These are phyloP conservation scores for Aphelenchoides avenae DNA, from an alignment of 1,140 invertebrate genomes.

Conservation along the genomic window DNA sequence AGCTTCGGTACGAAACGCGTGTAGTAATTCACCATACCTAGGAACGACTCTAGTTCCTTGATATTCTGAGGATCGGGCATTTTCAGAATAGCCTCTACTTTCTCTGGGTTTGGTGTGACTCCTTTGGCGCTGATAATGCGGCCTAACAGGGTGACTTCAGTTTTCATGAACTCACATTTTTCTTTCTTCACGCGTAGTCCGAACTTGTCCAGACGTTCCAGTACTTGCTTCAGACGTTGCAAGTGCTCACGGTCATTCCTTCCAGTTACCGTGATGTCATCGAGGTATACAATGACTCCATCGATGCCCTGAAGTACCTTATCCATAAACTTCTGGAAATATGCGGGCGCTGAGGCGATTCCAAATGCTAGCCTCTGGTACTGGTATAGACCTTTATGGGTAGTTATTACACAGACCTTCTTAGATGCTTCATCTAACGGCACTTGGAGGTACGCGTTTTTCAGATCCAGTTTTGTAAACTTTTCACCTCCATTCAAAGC, in stretches of 20 bases:
- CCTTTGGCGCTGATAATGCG: conserved; percentile 11
- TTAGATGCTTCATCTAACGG: too few relatives aligned
- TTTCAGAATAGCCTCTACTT: conserved; percentile 7
- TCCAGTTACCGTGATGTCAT: conserved; percentile 59
- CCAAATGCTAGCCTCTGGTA: conserved; percentile 13
- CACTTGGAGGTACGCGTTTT: too few relatives aligned
- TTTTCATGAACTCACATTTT: conserved; percentile 47
- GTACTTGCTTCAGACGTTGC: conserved; percentile 51
- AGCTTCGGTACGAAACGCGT: conserved; percentile 17
- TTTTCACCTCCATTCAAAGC: too few relatives aligned
- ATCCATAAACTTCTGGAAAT: conserved; percentile 55
- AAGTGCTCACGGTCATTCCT: conserved; percentile 45
- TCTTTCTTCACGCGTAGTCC: conserved; percentile 60
- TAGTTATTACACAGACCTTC: too few relatives aligned
- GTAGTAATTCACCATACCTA: conserved; percentile 46
- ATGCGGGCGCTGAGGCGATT: conserved; percentile 16
- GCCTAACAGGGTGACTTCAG: conserved; percentile 7
- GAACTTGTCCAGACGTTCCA: conserved; percentile 52
- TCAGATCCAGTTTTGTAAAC: too few relatives aligned
- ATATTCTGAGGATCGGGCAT: conserved; percentile 28
- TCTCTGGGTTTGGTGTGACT: conserved; percentile 7
- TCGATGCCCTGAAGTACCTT: conserved; percentile 51
- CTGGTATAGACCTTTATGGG: conserved; percentile 5
- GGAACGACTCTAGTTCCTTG: conserved; percentile 38
- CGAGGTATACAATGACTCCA: conserved; percentile 55